phyloP scores from a whole-genome alignment of 2,888 invertebrate species.

The Caradrina clavipalpis region DNA sequence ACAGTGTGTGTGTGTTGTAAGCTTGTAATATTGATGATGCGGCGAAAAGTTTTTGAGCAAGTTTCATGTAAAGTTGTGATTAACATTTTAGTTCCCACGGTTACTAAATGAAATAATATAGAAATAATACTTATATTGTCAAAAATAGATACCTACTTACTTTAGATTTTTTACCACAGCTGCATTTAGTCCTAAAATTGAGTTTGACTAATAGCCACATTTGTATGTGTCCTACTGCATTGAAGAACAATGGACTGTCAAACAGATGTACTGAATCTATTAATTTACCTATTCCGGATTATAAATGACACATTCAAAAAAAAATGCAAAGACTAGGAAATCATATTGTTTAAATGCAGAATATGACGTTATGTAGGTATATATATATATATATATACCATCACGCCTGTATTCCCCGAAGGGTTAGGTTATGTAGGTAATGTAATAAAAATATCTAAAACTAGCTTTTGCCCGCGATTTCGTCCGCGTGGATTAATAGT shows the following conservation, averaged over 20 bases:
- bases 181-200: constrained; percentile 6
- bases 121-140: too few relatives aligned
- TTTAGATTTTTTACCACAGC: not conserved
- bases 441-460: too few relatives aligned
- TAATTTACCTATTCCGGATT: constrained; percentile 42
- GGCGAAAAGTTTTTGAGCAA: constrained; percentile 10
- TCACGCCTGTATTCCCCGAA: too few relatives aligned
- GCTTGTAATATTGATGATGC: constrained; percentile 1
- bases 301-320: constrained; percentile 39
- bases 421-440: too few relatives aligned
- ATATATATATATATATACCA: too few relatives aligned
- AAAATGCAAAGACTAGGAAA: not conserved
- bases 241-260: constrained; percentile 53
- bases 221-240: constrained; percentile 42
- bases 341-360: too few relatives aligned
- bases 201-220: constrained; percentile 45
- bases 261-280: constrained; percentile 24
- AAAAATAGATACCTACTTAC: not conserved
- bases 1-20: constrained; percentile 12
- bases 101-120: too few relatives aligned
- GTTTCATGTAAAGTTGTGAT: not conserved
- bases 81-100: not conserved
- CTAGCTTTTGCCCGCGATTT: too few relatives aligned
- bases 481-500: too few relatives aligned
- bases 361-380: too few relatives aligned